A percentile compares a stretch with the other conserved stretches of the same genome.
Evolutionary conservation across 2,888 invertebrate genomes (phyloP).

Genomic region (Allophyes oxyacanthae): DNA sequence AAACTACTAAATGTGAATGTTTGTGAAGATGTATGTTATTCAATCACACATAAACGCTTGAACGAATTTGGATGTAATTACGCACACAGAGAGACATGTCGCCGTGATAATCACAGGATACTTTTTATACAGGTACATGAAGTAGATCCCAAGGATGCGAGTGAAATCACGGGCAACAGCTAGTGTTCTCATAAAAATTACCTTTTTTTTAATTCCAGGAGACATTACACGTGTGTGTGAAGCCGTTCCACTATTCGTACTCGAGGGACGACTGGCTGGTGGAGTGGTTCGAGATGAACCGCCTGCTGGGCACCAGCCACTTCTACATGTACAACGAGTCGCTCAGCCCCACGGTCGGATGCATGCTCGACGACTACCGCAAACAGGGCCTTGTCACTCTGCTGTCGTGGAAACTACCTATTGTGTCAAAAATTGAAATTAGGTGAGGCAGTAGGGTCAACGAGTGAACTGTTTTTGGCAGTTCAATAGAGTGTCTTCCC

Average conservation of each 20-base stretch:
- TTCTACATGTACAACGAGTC: conserved; percentile 98
- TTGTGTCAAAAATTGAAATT: conserved; percentile 96
- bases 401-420: conserved; percentile 95
- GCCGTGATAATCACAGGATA: too few relatives aligned
- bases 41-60: too few relatives aligned
- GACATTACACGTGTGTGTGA: conserved; percentile 94
- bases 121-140: too few relatives aligned
- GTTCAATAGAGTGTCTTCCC: too few relatives aligned
- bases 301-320: conserved; percentile 94
- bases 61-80: too few relatives aligned
- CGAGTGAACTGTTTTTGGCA: too few relatives aligned
- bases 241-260: conserved; percentile 97
- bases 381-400: conserved; percentile 91
- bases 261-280: conserved; percentile 94
- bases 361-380: conserved; percentile 92
- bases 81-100: too few relatives aligned
- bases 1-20: too few relatives aligned
- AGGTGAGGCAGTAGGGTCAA: conserved; percentile 63
- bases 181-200: too few relatives aligned
- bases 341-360: conserved; percentile 93
- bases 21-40: too few relatives aligned
- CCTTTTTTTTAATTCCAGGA: conserved; percentile 73
- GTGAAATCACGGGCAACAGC: too few relatives aligned
- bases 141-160: too few relatives aligned
- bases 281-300: conserved; percentile 97